These are phyloP conservation scores for Eira barbara DNA, from an alignment of 2,113 vertebrate species.

Conservation along the genomic window DNA sequence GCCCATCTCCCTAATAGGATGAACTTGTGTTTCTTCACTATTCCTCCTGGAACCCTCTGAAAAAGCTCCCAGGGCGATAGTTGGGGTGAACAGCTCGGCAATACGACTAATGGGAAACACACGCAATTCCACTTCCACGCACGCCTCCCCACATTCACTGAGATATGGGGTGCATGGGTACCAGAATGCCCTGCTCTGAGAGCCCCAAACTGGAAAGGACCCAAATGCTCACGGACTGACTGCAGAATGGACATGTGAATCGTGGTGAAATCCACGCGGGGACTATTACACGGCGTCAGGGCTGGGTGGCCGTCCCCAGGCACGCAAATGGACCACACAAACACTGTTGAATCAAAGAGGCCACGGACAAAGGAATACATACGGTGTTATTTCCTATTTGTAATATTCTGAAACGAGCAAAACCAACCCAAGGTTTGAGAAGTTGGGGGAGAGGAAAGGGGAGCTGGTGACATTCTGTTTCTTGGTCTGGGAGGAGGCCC, in stretches of 20 bases:
- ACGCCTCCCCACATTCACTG: fast-evolving
- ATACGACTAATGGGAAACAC: fast-evolving
- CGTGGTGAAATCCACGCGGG: fast-evolving
- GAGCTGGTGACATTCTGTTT: neutral
- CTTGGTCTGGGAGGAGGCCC: neutral
- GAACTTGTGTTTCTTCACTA: neutral
- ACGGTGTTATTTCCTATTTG: fast-evolving
- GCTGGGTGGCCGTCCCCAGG: fast-evolving
- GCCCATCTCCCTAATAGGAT: too few relatives aligned
- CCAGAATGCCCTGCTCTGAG: fast-evolving
- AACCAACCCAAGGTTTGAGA: neutral
- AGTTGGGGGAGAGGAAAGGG: fast-evolving
- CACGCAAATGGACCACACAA: fast-evolving
- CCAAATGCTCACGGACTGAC: neutral
- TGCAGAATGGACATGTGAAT: fast-evolving
- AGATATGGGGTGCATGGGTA: fast-evolving
- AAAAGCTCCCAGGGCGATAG: neutral
- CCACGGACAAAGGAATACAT: fast-evolving
- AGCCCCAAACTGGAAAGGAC: neutral
- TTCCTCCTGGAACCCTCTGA: fast-evolving
- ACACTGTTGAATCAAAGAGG: neutral
- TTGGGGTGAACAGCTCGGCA: neutral
- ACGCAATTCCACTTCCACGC: fast-evolving
- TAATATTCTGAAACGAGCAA: neutral
- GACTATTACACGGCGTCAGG: fast-evolving